Evolutionary conservation across 1,140 invertebrate species (phyloP).

Genomic region (Adoxophyes honmai): DNA sequence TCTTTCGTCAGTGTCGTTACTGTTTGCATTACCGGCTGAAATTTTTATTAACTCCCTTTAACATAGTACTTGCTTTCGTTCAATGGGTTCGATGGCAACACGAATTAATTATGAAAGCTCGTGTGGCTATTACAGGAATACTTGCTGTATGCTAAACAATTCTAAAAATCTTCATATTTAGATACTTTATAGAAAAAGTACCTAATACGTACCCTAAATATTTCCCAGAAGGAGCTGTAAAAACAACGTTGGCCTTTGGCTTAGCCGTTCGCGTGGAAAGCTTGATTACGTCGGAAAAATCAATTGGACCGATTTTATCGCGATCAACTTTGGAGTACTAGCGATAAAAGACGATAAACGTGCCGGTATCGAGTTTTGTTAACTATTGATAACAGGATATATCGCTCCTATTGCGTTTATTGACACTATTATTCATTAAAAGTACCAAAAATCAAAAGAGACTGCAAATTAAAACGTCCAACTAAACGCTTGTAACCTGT

Average conservation of each 20-base stretch:
- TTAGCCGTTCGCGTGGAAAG: slow-evolving; percentile 3
- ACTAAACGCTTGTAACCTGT: no score
- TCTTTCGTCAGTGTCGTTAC: slow-evolving; percentile 25
- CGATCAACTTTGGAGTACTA: slow-evolving; percentile 45
- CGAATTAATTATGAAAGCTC: no score
- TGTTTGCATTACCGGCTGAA: slow-evolving; percentile 22
- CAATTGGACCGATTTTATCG: slow-evolving; percentile 58
- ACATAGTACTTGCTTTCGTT: neutral
- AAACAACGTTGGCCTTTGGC: slow-evolving; percentile 16
- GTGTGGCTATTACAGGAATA: no score
- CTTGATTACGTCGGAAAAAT: slow-evolving; percentile 44
- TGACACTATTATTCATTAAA: slow-evolving; percentile 1
- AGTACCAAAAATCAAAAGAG: no score
- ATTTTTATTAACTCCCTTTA: slow-evolving; percentile 22
- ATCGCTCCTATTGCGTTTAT: slow-evolving; percentile 12
- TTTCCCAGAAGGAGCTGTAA: neutral
- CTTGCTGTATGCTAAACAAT: no score
- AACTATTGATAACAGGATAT: slow-evolving; percentile 17
- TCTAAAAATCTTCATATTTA: no score
- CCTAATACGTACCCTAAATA: no score
- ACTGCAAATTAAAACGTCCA: no score
- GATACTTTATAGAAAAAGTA: no score
- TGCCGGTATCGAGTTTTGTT: slow-evolving; percentile 19
- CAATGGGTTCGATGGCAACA: no score
- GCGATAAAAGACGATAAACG: slow-evolving; percentile 32